A percentile compares a stretch with the other conserved stretches of the same genome.
Evolutionary conservation across 2,113 vertebrate genomes (phyloP).

Genomic region (Sinocyclocheilus anshuiensis): DNA sequence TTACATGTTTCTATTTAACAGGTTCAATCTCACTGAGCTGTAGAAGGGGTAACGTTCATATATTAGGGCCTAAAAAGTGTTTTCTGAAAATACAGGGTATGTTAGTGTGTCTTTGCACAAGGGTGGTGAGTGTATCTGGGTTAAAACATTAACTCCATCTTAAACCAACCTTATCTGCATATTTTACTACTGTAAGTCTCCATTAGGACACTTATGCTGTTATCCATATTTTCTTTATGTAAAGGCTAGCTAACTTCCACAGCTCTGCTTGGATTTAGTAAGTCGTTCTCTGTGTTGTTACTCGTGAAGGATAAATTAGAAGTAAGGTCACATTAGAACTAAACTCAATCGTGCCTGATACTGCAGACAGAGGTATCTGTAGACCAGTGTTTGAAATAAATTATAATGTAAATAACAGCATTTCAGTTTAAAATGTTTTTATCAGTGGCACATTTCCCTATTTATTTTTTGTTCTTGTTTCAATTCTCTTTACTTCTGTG

Average conservation of each 20-base stretch:
- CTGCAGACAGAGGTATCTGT: conserved; percentile 6
- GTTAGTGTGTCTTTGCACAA: conserved; percentile 45
- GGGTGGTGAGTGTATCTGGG: neutral
- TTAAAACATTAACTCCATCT: conserved; percentile 12
- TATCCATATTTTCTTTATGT: conserved; percentile 7
- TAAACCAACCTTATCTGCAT: neutral
- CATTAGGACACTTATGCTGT: neutral
- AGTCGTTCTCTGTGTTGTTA: neutral
- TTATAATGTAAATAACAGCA: conserved; percentile 31
- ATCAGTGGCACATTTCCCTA: neutral
- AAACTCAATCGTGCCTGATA: conserved; percentile 1
- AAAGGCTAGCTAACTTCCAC: neutral
- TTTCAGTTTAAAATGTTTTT: neutral
- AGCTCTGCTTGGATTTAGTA: conserved; percentile 26
- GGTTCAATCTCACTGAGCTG: neutral
- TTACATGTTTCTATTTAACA: neutral
- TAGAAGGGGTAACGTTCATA: neutral
- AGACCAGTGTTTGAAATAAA: conserved; percentile 1
- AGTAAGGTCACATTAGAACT: conserved; percentile 2
- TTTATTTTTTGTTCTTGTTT: conserved; percentile 26
- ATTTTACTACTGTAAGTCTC: conserved; percentile 50
- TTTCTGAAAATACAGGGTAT: conserved; percentile 28
- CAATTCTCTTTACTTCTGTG: neutral
- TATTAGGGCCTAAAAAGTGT: neutral
- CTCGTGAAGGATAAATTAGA: neutral